Conservation (phyloP, 2,888 invertebrate genomes). For the Hypsopygia costalis region DNA sequence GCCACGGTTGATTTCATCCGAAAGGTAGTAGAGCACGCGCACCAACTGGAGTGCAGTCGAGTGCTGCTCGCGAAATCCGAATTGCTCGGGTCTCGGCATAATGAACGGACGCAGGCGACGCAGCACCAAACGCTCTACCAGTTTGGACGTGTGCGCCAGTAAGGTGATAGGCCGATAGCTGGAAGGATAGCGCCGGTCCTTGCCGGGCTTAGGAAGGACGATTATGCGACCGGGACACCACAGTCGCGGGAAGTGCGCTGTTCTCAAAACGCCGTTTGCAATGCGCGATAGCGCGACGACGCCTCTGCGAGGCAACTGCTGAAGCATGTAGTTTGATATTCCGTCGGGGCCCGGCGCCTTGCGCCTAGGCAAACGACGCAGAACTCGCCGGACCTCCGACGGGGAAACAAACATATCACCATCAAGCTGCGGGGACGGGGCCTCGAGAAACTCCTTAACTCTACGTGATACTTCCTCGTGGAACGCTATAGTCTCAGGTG, state of each 20-base stretch:
- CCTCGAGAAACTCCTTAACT: no score
- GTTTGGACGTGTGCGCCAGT: background rate
- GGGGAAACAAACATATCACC: background rate
- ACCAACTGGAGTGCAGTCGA: constrained; percentile 20
- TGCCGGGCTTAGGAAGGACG: background rate
- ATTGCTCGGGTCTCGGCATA: constrained; percentile 12
- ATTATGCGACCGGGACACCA: no score
- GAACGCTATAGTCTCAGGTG: no score
- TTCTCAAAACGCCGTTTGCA: no score
- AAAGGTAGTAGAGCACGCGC: constrained; percentile 21
- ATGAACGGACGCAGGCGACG: background rate
- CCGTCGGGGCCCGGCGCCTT: background rate
- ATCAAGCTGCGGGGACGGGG: no score
- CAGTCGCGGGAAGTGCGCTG: no score
- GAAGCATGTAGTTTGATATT: background rate
- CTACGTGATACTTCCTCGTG: no score
- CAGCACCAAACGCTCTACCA: constrained; percentile 2
- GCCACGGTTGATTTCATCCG: constrained; percentile 15
- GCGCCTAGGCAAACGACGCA: background rate
- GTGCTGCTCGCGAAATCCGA: constrained; percentile 22
- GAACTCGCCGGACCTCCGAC: background rate
- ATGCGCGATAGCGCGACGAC: no score
- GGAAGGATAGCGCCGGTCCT: background rate
- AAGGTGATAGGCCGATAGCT: background rate
- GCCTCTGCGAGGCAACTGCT: no score